phyloP scores from a whole-genome alignment of 2,888 invertebrate species.

The Ganaspis brasiliensis region DNA sequence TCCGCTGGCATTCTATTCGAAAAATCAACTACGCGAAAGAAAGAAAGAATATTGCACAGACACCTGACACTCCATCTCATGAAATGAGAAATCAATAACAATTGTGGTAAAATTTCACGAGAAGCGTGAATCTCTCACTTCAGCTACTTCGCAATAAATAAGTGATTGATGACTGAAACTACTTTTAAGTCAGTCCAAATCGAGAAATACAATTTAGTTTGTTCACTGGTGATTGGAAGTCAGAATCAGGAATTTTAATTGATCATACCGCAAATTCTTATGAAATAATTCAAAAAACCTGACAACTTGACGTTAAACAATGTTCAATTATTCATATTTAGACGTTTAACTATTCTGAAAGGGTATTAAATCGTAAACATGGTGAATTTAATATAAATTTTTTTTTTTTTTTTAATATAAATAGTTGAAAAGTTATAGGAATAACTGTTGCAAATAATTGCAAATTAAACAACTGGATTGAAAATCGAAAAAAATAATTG shows the following conservation, averaged over 20 bases:
- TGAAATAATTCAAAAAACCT: background rate
- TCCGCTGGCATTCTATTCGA: background rate
- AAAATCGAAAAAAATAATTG: too few relatives aligned
- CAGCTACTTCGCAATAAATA: slow-evolving; percentile 27
- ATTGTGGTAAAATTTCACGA: slow-evolving; percentile 22
- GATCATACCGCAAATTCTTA: slow-evolving; percentile 11
- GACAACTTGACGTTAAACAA: background rate
- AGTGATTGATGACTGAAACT: slow-evolving; percentile 37
- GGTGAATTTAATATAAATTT: too few relatives aligned
- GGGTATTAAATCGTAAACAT: too few relatives aligned
- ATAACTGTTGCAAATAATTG: too few relatives aligned
- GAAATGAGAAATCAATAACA: slow-evolving; percentile 30
- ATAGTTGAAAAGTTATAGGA: too few relatives aligned
- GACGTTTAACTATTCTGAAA: background rate
- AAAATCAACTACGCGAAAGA: background rate
- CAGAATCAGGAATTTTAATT: slow-evolving; percentile 6
- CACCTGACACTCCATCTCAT: slow-evolving; percentile 36
- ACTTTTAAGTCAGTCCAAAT: background rate
- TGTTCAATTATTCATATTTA: background rate
- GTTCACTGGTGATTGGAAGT: slow-evolving; percentile 24
- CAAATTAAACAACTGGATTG: too few relatives aligned
- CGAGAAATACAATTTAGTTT: slow-evolving; percentile 10
- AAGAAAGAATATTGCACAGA: background rate
- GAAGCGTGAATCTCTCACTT: slow-evolving; percentile 21
- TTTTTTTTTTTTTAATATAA: background rate